Evolutionary conservation across 2,888 invertebrate genomes (phyloP), one percentile per base, ranked within the genome.

Genomic region (Aspidiotus rigidus): DNA sequence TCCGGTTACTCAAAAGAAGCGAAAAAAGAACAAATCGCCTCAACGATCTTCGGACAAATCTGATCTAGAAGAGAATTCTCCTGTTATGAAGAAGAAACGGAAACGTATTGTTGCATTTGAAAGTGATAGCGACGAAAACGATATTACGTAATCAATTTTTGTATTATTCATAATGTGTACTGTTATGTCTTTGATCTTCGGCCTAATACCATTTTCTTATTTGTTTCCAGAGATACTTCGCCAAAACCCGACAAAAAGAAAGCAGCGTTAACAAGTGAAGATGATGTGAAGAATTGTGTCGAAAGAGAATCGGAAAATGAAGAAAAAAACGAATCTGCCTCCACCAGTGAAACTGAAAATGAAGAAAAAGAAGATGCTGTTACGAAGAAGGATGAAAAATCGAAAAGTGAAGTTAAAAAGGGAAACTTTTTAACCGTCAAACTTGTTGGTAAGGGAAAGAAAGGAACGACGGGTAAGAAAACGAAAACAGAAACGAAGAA

Each of bases 401-500:
- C 13, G 11, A 53, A 53, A 53, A 53, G 11, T 10, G 9, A 11
- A 10, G 9, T 49, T 11, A 49, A 49, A 49, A 49, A 49, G 11
- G 49, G 5, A 53, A 53, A 53, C 11, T 53, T n/a, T 5, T 53
- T n/a, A 11, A 53, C 13, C 5, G 53, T n/a, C 5, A n/a, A 13
- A 53, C n/a, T n/a, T 11, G 53, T 53, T n/a, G 53, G n/a, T n/a
- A 53, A 13, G 53, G n/a, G n/a, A 55, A 55, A n/a, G 15, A 15
- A 53, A 5, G 17, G 56, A 16, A 13, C 28, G 28, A 28, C 28
- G 5, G 39, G 54, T 28, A 60, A 75, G 74, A 72, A 74, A 57
- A 71, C 72, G 16, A 72, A 72, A n/a, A 75, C 71, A 70, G 69
- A 74, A 61, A 72, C 72, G 44, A 76, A 75, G 71, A 70, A 73